Conservation (phyloP, 2,113 vertebrate genomes). For the Glaucomys volans region DNA sequence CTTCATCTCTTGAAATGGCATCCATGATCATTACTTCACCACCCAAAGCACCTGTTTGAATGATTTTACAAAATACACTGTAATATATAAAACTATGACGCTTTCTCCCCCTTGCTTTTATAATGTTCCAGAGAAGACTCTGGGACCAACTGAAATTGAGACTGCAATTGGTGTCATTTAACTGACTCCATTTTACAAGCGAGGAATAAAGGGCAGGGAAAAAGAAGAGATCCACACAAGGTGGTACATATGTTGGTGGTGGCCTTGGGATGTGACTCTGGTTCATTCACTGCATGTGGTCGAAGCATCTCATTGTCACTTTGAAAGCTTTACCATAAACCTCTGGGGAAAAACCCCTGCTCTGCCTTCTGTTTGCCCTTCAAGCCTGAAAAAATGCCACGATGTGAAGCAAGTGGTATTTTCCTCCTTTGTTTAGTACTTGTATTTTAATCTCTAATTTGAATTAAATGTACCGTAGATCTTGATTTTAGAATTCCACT, state of each 20-base stretch:
- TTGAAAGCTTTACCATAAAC: not conserved
- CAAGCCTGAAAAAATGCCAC: not conserved
- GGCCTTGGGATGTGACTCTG: not conserved
- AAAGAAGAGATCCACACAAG: not conserved
- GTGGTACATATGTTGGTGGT: not conserved
- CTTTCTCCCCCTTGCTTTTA: no score
- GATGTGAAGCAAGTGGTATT: slow-evolving; percentile 34
- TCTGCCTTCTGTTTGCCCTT: not conserved
- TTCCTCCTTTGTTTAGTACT: slow-evolving; percentile 44
- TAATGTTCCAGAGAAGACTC: not conserved
- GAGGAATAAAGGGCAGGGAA: not conserved
- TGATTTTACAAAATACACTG: no score
- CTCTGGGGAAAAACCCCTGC: not conserved
- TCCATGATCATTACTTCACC: not conserved
- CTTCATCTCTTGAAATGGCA: not conserved
- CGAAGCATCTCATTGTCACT: not conserved
- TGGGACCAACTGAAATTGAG: not conserved
- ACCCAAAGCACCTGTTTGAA: no score
- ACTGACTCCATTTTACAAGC: not conserved
- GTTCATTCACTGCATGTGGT: not conserved
- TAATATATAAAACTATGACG: no score
- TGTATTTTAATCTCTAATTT: slow-evolving; percentile 18
- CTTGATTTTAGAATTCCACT: slow-evolving; percentile 49
- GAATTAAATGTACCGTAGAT: not conserved
- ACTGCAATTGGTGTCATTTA: not conserved